Conservation (phyloP, 2,888 invertebrate species). For the Himalopsyche tibetana region DNA sequence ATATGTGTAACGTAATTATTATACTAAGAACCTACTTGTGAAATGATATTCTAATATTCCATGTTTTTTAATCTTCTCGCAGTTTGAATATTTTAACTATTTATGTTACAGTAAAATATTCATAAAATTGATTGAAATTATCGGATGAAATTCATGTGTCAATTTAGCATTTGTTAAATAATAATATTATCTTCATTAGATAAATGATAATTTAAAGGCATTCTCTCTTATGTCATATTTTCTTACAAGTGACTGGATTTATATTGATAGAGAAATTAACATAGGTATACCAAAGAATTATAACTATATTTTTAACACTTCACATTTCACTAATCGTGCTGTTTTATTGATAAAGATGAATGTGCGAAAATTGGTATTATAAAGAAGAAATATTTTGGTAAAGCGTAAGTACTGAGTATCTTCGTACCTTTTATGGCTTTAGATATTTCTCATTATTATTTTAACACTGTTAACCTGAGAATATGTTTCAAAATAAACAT, state of each 20-base stretch:
- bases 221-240: constrained; percentile 40
- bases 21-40: too few relatives aligned
- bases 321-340: constrained; percentile 18
- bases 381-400: constrained; percentile 23
- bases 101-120: not conserved
- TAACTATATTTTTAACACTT: constrained; percentile 33
- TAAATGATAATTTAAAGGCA: constrained; percentile 40
- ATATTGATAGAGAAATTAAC: constrained; percentile 35
- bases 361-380: not conserved
- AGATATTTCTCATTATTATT: not conserved
- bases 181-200: constrained; percentile 11
- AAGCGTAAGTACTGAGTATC: constrained; percentile 9
- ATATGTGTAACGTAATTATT: too few relatives aligned
- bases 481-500: not conserved
- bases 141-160: constrained; percentile 22
- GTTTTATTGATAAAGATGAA: constrained; percentile 11
- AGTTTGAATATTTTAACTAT: constrained; percentile 1
- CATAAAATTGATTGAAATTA: not conserved
- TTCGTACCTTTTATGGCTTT: not conserved
- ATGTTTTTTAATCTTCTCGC: not conserved
- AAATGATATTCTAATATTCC: not conserved
- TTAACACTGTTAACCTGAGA: constrained; percentile 7
- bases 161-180: constrained; percentile 31
- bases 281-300: constrained; percentile 35
- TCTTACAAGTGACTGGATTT: constrained; percentile 37